These are phyloP conservation scores for Thalpophila matura DNA, from an alignment of 2,888 invertebrate genomes.

Conservation along the genomic window DNA sequence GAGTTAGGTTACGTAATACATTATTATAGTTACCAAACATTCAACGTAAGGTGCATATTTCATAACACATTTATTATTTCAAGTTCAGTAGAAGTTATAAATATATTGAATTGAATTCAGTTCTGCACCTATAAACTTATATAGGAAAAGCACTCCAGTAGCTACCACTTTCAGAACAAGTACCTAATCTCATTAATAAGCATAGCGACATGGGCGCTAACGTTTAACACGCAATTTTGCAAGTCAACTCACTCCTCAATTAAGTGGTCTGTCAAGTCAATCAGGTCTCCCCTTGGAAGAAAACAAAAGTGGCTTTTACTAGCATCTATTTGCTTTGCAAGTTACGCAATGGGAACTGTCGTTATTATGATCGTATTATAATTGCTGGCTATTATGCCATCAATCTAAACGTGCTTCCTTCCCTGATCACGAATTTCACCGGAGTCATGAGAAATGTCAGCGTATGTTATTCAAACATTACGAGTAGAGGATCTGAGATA, in stretches of 20 bases:
- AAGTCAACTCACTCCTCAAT: conserved; percentile 79
- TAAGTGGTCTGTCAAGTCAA: conserved; percentile 73
- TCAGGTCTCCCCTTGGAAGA: conserved; percentile 71
- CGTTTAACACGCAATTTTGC: conserved; percentile 72
- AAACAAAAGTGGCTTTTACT: conserved; percentile 69
- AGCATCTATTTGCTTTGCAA: conserved; percentile 39
- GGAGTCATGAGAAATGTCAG: conserved; percentile 83
- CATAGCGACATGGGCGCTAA: conserved; percentile 68
- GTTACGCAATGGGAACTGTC: conserved; percentile 78
- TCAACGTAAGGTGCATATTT: conserved; percentile 5
- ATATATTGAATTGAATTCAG: conserved; percentile 11
- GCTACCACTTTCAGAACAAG: conserved; percentile 72
- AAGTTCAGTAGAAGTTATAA: conserved; percentile 35
- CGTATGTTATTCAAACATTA: conserved; percentile 68
- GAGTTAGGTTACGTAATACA: neutral
- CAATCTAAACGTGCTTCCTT: conserved; percentile 77
- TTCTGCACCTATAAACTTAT: conserved; percentile 51
- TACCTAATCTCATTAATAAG: conserved; percentile 80
- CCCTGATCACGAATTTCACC: conserved; percentile 82
- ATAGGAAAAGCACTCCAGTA: conserved; percentile 42
- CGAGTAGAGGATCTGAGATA: conserved; percentile 66
- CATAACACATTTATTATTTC: too few species aligned
- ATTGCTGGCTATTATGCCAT: conserved; percentile 77
- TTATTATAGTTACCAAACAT: neutral
- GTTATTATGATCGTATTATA: conserved; percentile 77